These are phyloP conservation scores for Periplaneta americana DNA, from an alignment of 1,140 invertebrate genomes.

Conservation along the genomic window DNA sequence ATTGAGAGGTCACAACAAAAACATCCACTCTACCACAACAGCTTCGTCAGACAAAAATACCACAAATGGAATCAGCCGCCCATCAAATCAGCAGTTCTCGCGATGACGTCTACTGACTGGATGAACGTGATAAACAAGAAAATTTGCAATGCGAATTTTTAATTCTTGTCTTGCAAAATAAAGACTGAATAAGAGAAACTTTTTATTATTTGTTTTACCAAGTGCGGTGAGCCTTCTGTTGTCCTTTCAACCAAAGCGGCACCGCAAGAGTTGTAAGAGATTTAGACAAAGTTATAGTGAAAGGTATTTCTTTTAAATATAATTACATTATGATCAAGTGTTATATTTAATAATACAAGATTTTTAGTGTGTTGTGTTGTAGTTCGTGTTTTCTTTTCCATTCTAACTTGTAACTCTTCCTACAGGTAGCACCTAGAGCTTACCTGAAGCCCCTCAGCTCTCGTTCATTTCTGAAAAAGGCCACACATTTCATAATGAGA, in stretches of 20 bases:
- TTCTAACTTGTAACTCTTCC: background rate
- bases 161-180: background rate
- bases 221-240: background rate
- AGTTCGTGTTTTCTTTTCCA: background rate
- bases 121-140: background rate
- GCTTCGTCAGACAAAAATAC: background rate
- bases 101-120: background rate
- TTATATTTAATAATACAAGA: background rate
- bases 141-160: background rate
- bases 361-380: background rate
- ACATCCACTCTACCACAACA: background rate
- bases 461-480: conserved; percentile 7
- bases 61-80: background rate
- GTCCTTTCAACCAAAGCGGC: background rate
- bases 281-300: background rate
- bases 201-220: too few species aligned
- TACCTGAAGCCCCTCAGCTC: conserved; percentile 5
- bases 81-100: background rate
- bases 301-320: background rate
- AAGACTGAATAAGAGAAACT: background rate
- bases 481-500: background rate
- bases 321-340: conserved; percentile 1
- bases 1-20: background rate
- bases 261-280: background rate
- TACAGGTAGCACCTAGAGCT: conserved; percentile 4